A percentile compares a stretch with the other conserved stretches of the same genome.
Conservation (phyloP, 2,797 vertebrate species). For the Synaphobranchus kaupii region DNA sequence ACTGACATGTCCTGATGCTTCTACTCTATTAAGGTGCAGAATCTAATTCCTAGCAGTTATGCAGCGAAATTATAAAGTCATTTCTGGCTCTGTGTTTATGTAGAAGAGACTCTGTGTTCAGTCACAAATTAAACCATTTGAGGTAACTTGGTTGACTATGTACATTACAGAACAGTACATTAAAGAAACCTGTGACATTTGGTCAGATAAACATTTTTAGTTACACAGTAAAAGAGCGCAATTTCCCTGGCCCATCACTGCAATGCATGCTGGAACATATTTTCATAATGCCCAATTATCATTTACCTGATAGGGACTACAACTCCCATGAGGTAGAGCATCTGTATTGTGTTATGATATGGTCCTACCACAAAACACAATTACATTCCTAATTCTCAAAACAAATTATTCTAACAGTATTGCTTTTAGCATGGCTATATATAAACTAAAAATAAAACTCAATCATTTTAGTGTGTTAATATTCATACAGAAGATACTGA, state of each 20-base stretch:
- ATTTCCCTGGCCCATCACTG: background rate
- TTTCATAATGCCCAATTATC: background rate
- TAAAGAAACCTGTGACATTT: background rate
- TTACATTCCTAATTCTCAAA: background rate
- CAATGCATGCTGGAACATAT: background rate
- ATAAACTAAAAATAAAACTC: background rate
- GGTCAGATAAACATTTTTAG: background rate
- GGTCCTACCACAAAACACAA: background rate
- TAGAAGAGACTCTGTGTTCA: background rate
- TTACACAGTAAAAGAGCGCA: background rate
- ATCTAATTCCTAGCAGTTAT: background rate
- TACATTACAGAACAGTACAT: background rate
- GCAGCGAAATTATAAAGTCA: background rate
- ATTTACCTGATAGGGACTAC: background rate
- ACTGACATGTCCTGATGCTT: background rate
- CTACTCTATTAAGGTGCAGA: background rate
- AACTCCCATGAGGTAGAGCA: background rate
- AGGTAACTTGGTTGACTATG: background rate
- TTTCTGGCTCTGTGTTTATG: background rate
- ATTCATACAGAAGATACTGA: background rate
- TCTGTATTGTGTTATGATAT: background rate
- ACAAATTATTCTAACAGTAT: background rate
- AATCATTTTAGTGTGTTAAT: background rate
- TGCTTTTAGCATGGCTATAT: background rate
- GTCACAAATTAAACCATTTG: slow-evolving; percentile 17